Evolutionary conservation across 2,113 vertebrate genomes (phyloP), one percentile per base, ranked within the genome.

Genomic region (Cyrtonyx montezumae): DNA sequence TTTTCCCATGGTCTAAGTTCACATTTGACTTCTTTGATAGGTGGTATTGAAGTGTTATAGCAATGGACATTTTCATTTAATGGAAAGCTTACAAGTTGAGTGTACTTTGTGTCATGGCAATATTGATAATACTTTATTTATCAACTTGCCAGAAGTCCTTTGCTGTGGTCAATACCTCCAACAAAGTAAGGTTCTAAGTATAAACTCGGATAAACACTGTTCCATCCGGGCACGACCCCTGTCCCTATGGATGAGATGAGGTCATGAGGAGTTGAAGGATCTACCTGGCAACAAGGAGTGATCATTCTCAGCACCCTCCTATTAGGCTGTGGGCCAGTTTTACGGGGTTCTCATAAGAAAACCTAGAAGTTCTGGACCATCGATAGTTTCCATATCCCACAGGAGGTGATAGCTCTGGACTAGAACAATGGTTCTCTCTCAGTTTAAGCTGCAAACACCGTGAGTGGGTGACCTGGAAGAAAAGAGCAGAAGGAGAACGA

Each of bases 71-170:
- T 75, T 74, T 76, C 30, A 56, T 25, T 87, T 88, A 45, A 91
- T 59, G 59, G 12, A 75, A 84, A 79, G 28, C 32, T 87, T 93
- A 92, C 87, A 85, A 79, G 59, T 49, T 79, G n/a, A 77, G 86
- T 19, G 7, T 63, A 46, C 15, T 71, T 71, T 49, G 11, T 69
- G 53, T 76, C 74, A 69, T 30, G 49, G 28, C 4, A 5, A 70
- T 79, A 79, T 6, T 68, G 63, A 79, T 87, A 45, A 79, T 22
- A 13, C 34, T 62, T 77, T 13, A 45, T 65, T 90, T 37, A 62
- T 37, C 55, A 42, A 23, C 67, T 68, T 17, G 2, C 23, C 62
- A 1, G 36, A 92, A 94, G 36, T 91, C 37, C 53, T 79, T 76
- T 61, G 69, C 45, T 67, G 42, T 13, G 5, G 19, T 53, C 63